Evolutionary conservation across 2,888 invertebrate species (phyloP).

Genomic region (Caenorhabditis auriculariae): DNA sequence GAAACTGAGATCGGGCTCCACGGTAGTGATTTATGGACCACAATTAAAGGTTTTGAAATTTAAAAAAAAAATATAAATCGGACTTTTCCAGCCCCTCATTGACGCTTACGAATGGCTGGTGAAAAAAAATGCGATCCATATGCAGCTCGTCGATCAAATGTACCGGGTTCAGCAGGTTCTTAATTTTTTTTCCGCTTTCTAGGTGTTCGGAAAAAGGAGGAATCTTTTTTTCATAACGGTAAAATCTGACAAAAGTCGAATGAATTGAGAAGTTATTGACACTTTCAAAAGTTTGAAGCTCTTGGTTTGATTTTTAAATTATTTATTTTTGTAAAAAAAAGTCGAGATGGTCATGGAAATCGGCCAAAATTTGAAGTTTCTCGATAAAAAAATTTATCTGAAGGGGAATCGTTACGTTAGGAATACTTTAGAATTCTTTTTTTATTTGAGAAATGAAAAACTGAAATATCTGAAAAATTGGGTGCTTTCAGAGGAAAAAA

Average conservation of each 20-base stretch:
- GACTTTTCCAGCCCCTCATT: slow-evolving; percentile 72
- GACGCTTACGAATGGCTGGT: slow-evolving; percentile 81
- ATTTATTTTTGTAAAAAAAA: not conserved
- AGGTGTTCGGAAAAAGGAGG: not conserved
- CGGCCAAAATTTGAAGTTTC: too few species aligned
- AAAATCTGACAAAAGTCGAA: too few species aligned
- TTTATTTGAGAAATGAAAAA: too few species aligned
- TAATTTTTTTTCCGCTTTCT: not conserved
- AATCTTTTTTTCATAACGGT: too few species aligned
- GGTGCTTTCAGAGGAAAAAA: too few species aligned
- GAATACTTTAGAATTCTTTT: too few species aligned
- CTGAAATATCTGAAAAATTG: too few species aligned
- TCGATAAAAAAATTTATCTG: too few species aligned
- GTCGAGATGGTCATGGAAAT: not conserved
- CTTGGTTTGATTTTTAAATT: not conserved
- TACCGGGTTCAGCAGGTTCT: slow-evolving; percentile 37
- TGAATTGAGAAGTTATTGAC: too few species aligned
- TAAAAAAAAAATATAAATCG: slow-evolving; percentile 1
- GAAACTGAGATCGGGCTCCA: slow-evolving; percentile 38
- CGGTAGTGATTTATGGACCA: slow-evolving; percentile 50
- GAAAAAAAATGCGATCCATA: slow-evolving; percentile 71
- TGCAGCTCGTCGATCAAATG: slow-evolving; percentile 70
- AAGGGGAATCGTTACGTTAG: too few species aligned
- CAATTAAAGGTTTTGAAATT: slow-evolving; percentile 24
- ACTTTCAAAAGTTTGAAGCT: not conserved